Base-by-base conservation (phyloP, 2,113 vertebrate genomes). In the Upupa epops region DNA sequence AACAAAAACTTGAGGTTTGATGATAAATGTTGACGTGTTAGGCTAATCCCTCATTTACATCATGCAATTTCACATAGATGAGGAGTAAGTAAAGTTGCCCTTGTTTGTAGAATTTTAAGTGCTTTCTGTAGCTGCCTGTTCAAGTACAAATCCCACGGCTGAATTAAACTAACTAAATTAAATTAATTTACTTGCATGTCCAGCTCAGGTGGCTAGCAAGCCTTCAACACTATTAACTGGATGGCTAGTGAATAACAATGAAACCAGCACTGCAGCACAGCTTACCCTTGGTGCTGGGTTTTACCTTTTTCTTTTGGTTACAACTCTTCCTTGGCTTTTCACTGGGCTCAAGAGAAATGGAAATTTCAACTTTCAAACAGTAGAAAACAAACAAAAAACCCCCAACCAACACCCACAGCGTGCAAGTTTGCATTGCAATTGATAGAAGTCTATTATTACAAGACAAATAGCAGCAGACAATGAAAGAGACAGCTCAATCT, bases 401-500 rank as follows among this genome's bases (percentile, higher is more conserved):
- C n/a, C n/a, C n/a, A n/a, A n/a, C n/a, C n/a, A n/a, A 42, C 40
- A 42, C 40, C 40, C 8, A 8, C 7, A 92, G 82, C 83, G 86
- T 93, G 42, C 79, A 94, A 61, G 89, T 76, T 94, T 83, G 85
- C 56, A 72, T 48, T 68, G 65, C 93, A 89, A 77, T 68, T 94
- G 77, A 91, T 86, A 89, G 16, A 85, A 94, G 51, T 91, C 74
- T 93, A 75, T 86, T 94, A 95, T 95, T 95, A 48, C 68, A 90
- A 96, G 94, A 93, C 56, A 93, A 84, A 89, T 91, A 26, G 40
- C 68, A 93, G 77, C 75, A 95, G 94, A 75, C 82, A 96, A 61
- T n/a, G 46, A 79, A 81, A 58, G 61, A 95, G 78, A 91, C 83
- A 96, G 92, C 89, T 95, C 92, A 90, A 94, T 96, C 93, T 87